phyloP scores from a whole-genome alignment of 2,888 invertebrate genomes.

The Agelastica alni region DNA sequence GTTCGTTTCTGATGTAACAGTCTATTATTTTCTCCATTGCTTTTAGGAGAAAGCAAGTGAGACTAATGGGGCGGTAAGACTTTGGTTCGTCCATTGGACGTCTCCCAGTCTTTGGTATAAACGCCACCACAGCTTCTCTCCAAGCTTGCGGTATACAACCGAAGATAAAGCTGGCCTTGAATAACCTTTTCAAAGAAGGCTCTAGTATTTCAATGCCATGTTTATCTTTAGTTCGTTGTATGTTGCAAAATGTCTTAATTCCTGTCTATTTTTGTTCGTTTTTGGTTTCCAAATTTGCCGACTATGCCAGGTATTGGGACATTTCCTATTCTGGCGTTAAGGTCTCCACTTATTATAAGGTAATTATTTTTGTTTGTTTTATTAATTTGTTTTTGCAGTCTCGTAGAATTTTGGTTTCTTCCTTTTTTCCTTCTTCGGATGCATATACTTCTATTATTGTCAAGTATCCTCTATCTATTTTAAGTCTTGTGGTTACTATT shows the following conservation, averaged over 20 bases:
- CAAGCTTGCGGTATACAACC: too few species aligned
- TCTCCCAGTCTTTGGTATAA: too few species aligned
- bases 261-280: too few species aligned
- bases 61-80: too few species aligned
- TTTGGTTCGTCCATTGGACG: too few species aligned
- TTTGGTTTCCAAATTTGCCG: background rate
- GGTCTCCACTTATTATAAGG: background rate
- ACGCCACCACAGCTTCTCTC: too few species aligned
- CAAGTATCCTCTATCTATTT: slow-evolving; percentile 5
- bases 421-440: slow-evolving; percentile 7
- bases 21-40: too few species aligned
- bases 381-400: background rate
- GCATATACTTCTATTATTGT: slow-evolving; percentile 6
- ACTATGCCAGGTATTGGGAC: background rate
- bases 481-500: too few species aligned
- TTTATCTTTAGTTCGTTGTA: background rate
- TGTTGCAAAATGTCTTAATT: background rate
- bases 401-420: background rate
- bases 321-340: slow-evolving; percentile 10
- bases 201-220: background rate
- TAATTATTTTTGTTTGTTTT: slow-evolving; percentile 7
- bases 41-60: too few species aligned
- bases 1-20: too few species aligned
- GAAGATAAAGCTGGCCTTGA: too few species aligned
- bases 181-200: too few species aligned